Evolutionary conservation across 37 sponge, comb jelly and placozoan genomes (phyloP), one percentile per base, ranked within the genome.

Genomic region (Halichondria panicea): DNA sequence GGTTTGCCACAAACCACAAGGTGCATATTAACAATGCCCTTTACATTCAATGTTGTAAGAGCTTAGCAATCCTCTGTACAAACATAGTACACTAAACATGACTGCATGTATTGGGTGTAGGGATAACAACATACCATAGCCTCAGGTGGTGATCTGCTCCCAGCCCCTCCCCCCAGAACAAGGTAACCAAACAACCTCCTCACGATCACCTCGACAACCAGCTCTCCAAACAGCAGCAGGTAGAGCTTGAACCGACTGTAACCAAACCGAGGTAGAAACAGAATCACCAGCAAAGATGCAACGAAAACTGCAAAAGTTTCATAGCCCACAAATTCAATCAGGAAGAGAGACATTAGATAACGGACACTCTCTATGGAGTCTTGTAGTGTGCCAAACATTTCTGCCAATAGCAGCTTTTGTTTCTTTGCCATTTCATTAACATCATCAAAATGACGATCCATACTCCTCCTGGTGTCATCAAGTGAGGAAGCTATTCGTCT

Each of bases 361-460:
- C 69, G 77, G 22, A 84, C 46, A 1, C 44, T 33, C 19, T 70
- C 77, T 22, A 84, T 28, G 12, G 77, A 75, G 46, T 18, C 59
- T 38, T 75, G 57, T 0, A 84, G 53, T 22, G 35, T 70, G 0
- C 54, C 63, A 43, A 76, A 61, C 60, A 76, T 60, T 30, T 68
- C 70, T 18, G 38, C 63, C 41, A 84, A 55, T 21, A 84, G 57
- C 11, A 57, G 24, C 45, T 84, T 75, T 71, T 84, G 84, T 42
- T 76, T 66, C 63, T 75, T 71, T 2, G 84, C 84, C 77, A 70
- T 75, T 18, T 70, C 84, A 9, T 19, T 28, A 76, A 84, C 70
- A 34, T 76, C 71, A 7, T 32, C 31, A 59, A 84, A 76, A 0
- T 60, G 28, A 6, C 38, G 12, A 35, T 61, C 72, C 72, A 81